Base-by-base conservation (phyloP, 2,113 vertebrate species). In the Takifugu bimaculatus region DNA sequence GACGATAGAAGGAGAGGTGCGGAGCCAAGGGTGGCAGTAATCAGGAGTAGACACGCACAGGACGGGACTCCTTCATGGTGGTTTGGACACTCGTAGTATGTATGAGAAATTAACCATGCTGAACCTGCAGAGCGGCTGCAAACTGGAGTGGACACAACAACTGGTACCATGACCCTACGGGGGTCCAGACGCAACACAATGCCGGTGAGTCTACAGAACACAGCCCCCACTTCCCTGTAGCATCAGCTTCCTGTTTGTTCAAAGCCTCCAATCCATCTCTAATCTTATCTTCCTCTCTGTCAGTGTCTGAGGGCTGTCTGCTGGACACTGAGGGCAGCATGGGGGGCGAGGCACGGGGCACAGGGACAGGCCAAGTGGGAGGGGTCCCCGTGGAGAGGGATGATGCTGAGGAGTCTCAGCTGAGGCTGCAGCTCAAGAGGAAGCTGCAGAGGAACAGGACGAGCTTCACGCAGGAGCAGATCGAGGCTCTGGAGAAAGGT, bases 401-500 rank as follows among this genome's bases (percentile, higher is more conserved):
- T 59, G 81, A 93, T 4, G 83, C 90, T 2, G 92, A 93, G 43
- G 92, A 93, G 77, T 91, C 93, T 66, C 93, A 93, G 78, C 89
- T 94, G 74, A 88, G 92, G 63, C 86, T 94, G 77, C 92, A 94
- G 88, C 89, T 94, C 62, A 94, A 93, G 85, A 92, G 93, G 77
- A 94, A 94, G 78, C 87, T 94, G 70, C 93, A 94, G 81, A 91
- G 92, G 65, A 94, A 94, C 90, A 74, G 93, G 68, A 94, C 92
- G 15, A 93, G 92, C 75, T 94, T 93, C 79, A 93, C 91, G 9
- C 92, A 92, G 84, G 92, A 94, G 79, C 93, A 94, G 88, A 93
- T 94, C 43, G 93, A 94, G 80, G 92, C 93, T 47, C 78, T 94
- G 83, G 93, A 94, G 80, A 94, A 93, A 92, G 93, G 93, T 93